phyloP scores from a whole-genome alignment of 2,888 invertebrate genomes.

The Cephus runcator region DNA sequence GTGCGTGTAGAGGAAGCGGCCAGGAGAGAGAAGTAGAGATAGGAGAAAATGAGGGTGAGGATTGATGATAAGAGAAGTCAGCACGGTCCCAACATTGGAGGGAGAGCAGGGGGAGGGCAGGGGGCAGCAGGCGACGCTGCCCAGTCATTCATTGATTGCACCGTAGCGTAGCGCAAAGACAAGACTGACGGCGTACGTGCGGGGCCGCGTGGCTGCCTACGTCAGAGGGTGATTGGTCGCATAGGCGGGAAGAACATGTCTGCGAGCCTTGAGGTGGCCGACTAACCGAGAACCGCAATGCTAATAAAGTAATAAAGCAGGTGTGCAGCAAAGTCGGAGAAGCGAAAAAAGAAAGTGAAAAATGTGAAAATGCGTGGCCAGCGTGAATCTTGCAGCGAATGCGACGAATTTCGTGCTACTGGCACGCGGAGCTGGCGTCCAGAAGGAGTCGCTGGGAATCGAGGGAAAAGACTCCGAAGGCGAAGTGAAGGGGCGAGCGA shows the following conservation, averaged over 20 bases:
- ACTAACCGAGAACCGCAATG: conserved; percentile 14
- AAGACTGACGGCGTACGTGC: not conserved
- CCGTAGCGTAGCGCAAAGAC: conserved; percentile 12
- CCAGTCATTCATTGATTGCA: conserved; percentile 53
- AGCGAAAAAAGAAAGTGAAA: conserved; percentile 11
- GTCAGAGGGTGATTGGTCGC: no score
- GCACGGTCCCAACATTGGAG: conserved; percentile 30
- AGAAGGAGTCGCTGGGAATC: no score
- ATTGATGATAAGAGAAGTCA: conserved; percentile 48
- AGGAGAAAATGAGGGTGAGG: conserved; percentile 7
- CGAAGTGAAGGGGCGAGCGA: conserved; percentile 1
- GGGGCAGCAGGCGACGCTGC: conserved; percentile 20
- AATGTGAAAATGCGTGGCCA: conserved; percentile 13
- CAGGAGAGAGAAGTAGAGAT: conserved; percentile 22
- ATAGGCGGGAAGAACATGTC: no score
- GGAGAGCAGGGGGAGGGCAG: no score
- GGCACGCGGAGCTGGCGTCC: no score
- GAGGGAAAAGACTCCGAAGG: not conserved
- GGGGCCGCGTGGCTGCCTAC: no score
- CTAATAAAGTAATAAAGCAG: conserved; percentile 8
- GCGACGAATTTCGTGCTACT: no score
- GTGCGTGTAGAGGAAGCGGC: conserved; percentile 12
- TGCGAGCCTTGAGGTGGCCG: no score
- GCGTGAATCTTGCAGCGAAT: no score
- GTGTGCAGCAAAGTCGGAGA: conserved; percentile 7